Percentiles rank a stretch among this genome's conserved stretches.
These are phyloP conservation scores for Megathymus violae DNA, from an alignment of 1,140 invertebrate genomes.

Conservation along the genomic window DNA sequence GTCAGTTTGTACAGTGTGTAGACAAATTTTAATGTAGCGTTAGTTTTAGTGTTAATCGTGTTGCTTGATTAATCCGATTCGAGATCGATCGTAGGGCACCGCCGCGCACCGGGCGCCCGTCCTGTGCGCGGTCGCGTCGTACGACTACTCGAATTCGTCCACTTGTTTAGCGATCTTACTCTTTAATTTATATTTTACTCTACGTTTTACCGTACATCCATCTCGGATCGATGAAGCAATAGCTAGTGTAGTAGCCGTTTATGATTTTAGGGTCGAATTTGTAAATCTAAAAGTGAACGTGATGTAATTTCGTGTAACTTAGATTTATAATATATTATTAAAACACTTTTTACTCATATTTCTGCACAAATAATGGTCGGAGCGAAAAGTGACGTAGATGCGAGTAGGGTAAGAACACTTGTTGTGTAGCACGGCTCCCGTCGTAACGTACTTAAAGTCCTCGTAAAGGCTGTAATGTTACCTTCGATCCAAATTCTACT, in stretches of 20 bases:
- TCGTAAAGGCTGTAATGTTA: constrained; percentile 11
- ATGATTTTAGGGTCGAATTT: constrained; percentile 34
- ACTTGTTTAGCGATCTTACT: constrained; percentile 13
- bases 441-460: constrained; percentile 39
- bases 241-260: constrained; percentile 34
- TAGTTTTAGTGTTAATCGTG: constrained; percentile 30
- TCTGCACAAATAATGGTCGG: constrained; percentile 37
- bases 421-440: constrained; percentile 40
- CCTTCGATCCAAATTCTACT: constrained; percentile 13
- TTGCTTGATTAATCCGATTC: constrained; percentile 39
- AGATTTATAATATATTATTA: constrained; percentile 18
- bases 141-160: constrained; percentile 13
- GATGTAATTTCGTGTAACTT: constrained; percentile 31
- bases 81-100: background rate
- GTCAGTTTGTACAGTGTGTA: constrained; percentile 41
- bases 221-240: constrained; percentile 39
- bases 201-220: too few species aligned
- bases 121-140: constrained; percentile 5
- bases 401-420: constrained; percentile 34
- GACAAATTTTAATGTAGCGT: constrained; percentile 43
- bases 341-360: constrained; percentile 26
- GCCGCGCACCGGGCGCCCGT: too few species aligned
- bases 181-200: constrained; percentile 8
- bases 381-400: too few species aligned
- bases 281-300: constrained; percentile 34